Base-by-base conservation (phyloP, 2,113 vertebrate species). In the Cyphomyrus plagiostoma region DNA sequence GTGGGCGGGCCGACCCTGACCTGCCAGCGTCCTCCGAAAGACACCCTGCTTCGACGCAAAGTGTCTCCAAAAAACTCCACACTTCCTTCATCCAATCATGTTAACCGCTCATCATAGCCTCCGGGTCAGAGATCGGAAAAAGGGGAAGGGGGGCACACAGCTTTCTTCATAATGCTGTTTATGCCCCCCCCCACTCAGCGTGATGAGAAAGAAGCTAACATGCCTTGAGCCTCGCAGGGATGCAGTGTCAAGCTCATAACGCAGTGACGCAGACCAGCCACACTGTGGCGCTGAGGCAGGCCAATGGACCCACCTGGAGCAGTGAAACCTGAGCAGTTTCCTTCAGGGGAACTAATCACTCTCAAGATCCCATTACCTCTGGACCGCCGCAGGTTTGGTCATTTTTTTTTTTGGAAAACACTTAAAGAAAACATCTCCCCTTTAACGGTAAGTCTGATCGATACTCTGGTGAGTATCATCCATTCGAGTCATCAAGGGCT, bases 361-460 rank as follows among this genome's bases (percentile, higher is more conserved):
- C 74, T 80, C 17, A 8, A 42, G 74, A 80, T 80, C 74, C 74
- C 35, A 80, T 80, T 80, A 80, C 74, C 35, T 39, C 74, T 39
- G 15, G 13, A 5, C 74, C 0, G 35, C 74, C 17, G 4, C 30
- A 42, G 30, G 35, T 39, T 17, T 15, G 11, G 74, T 17, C 35
- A 80, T 80, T 80, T 80, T 46, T 80, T 46, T 77, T 77, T 80
- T 80, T 15, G 17, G 19, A 80, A 42, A 80, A 80, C 74, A 80
- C 74, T 80, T 80, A 80, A 80, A 80, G 74, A 80, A 80, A 80
- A 42, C 74, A 80, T 80, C 74, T 15, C 74, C 74, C 35, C 74
- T 17, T 42, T 80, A 80, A 80, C 74, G 13, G 74, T 80, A 80
- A 80, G 74, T 80, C 74, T 42, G 74, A 39, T 80, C 74, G 74